phyloP scores from a whole-genome alignment of 2,797 vertebrate genomes.

The Melanotaenia nigrans region DNA sequence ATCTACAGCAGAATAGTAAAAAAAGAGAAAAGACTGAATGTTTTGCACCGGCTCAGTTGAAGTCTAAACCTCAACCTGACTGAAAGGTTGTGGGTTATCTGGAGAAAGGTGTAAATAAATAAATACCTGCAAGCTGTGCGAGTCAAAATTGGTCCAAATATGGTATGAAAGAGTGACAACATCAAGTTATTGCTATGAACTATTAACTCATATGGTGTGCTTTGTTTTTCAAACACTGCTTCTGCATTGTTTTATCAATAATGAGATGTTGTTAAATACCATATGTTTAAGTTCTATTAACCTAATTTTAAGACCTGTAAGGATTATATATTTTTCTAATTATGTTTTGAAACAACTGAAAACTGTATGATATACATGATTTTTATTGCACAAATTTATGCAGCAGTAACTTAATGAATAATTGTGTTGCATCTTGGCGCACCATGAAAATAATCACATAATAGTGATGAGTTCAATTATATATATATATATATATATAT shows the following conservation, averaged over 20 bases:
- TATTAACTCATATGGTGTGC: background rate
- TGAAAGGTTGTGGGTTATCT: background rate
- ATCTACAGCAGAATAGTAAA: too few species aligned
- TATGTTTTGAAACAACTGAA: background rate
- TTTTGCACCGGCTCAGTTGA: background rate
- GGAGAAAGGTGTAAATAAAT: background rate
- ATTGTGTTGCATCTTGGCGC: background rate
- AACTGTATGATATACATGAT: background rate
- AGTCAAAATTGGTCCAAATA: background rate
- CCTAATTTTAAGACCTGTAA: background rate
- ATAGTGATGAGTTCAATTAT: background rate
- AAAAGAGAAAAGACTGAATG: background rate
- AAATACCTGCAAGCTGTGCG: background rate
- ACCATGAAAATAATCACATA: background rate
- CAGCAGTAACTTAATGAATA: background rate
- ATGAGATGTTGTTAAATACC: too few species aligned
- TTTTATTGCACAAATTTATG: background rate
- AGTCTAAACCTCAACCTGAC: background rate
- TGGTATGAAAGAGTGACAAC: background rate
- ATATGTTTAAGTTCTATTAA: background rate
- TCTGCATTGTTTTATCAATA: background rate
- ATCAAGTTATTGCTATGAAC: background rate
- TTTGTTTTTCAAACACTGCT: background rate
- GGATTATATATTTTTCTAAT: background rate
- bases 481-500: too few species aligned